phyloP scores from a whole-genome alignment of 2,797 vertebrate species.

The Micrastur ruficollis region DNA sequence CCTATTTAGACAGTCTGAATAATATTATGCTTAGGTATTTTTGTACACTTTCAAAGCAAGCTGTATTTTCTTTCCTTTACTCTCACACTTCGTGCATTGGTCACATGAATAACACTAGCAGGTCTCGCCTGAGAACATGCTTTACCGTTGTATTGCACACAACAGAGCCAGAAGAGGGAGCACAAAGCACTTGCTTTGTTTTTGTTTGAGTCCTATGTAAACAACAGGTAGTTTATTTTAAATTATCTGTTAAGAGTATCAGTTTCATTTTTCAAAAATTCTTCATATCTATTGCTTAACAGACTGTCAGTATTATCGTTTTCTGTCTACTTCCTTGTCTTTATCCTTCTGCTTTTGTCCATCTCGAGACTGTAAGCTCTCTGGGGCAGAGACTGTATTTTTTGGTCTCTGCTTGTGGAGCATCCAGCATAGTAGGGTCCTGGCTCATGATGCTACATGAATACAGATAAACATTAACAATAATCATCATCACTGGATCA shows the following conservation, averaged over 20 bases:
- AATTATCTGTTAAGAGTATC: not conserved
- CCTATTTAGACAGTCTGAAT: not conserved
- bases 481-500: not conserved
- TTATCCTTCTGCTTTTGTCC: not conserved
- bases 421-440: not conserved
- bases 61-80: not conserved
- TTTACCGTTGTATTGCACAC: not conserved
- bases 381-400: not conserved
- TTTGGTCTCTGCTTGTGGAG: slow-evolving; percentile 6
- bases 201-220: not conserved
- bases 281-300: not conserved
- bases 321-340: not conserved
- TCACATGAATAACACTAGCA: not conserved
- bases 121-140: not conserved
- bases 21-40: not conserved
- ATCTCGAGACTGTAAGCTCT: not conserved
- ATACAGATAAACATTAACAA: slow-evolving; percentile 20
- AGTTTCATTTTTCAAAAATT: not conserved
- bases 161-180: slow-evolving; percentile 59
- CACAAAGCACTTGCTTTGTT: slow-evolving; percentile 51
- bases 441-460: not conserved
- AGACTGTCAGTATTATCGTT: not conserved
- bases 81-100: not conserved
- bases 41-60: not conserved
- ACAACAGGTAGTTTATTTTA: slow-evolving; percentile 28